phyloP scores from a whole-genome alignment of 2,113 vertebrate genomes.

The Ciconia stormi region DNA sequence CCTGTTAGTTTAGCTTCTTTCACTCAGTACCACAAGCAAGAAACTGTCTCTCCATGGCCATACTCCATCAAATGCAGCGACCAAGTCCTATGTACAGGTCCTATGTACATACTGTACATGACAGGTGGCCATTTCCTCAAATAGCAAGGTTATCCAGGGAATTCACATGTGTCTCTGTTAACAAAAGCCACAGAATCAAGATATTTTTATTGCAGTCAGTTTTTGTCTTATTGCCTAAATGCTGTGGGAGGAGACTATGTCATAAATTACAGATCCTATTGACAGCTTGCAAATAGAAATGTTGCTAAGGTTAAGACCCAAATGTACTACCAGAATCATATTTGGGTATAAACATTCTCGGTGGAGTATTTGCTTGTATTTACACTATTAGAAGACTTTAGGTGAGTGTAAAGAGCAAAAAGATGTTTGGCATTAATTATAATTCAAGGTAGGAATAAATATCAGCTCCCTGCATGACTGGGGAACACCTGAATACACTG shows the following conservation, averaged over 20 bases:
- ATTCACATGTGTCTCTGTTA: neutral
- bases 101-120: too few species aligned
- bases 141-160: neutral
- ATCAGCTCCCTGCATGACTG: neutral
- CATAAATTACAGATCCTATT: neutral
- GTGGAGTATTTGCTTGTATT: neutral
- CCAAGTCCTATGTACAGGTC: rapidly evolving
- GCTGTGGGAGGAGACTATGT: neutral
- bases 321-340: neutral
- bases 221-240: neutral
- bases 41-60: neutral
- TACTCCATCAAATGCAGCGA: neutral
- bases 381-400: neutral
- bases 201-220: neutral
- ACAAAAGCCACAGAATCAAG: neutral
- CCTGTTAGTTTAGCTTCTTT: neutral
- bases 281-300: neutral
- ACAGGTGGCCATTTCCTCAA: neutral
- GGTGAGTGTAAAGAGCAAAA: neutral
- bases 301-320: neutral
- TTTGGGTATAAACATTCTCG: neutral
- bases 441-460: neutral
- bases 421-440: neutral
- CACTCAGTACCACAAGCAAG: neutral
- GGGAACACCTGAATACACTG: neutral